A percentile compares a stretch with the other conserved stretches of the same genome.
These are phyloP conservation scores for Calvadosia cruxmelitensis DNA, from an alignment of 30 jellyfish, hydroid and myxozoan species.

Conservation along the genomic window DNA sequence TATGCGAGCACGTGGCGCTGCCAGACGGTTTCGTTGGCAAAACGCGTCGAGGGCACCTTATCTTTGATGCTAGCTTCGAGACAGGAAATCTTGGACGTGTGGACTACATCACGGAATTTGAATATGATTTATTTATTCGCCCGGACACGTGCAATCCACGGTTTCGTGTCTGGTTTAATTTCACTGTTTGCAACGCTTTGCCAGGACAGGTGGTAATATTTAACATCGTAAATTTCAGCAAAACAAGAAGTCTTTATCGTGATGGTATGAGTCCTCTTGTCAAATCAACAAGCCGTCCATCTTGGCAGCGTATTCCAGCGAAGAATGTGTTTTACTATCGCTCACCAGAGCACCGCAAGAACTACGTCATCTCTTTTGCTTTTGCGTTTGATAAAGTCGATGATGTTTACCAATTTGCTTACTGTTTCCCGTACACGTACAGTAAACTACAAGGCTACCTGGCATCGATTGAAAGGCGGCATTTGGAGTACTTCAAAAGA, in stretches of 20 bases:
- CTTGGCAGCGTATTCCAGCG: slow-evolving; percentile 85
- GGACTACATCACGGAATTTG: slow-evolving; percentile 73
- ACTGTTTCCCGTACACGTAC: slow-evolving; percentile 80
- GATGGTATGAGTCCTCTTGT: slow-evolving; percentile 96
- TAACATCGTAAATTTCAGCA: slow-evolving; percentile 80
- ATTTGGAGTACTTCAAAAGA: slow-evolving; percentile 46
- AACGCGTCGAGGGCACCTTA: slow-evolving; percentile 41
- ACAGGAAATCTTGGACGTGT: slow-evolving; percentile 88
- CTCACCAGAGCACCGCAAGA: slow-evolving; percentile 76
- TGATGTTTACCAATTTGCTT: slow-evolving; percentile 76
- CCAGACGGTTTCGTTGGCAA: slow-evolving; percentile 52
- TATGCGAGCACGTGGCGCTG: slow-evolving; percentile 47
- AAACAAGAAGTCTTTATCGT: slow-evolving; percentile 67
- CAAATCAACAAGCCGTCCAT: slow-evolving; percentile 75
- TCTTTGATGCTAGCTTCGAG: slow-evolving; percentile 72
- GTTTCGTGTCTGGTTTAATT: slow-evolving; percentile 79
- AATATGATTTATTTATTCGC: slow-evolving; percentile 72
- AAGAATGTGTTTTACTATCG: slow-evolving; percentile 77
- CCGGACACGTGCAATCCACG: slow-evolving; percentile 93
- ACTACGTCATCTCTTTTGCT: slow-evolving; percentile 92
- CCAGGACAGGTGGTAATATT: slow-evolving; percentile 74
- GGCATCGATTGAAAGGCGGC: slow-evolving; percentile 30
- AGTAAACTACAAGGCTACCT: slow-evolving; percentile 57
- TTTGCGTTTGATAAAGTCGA: slow-evolving; percentile 72
- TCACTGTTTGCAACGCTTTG: slow-evolving; percentile 55